Conservation (phyloP, 2,888 invertebrate genomes). For the Lysandra bellargus region DNA sequence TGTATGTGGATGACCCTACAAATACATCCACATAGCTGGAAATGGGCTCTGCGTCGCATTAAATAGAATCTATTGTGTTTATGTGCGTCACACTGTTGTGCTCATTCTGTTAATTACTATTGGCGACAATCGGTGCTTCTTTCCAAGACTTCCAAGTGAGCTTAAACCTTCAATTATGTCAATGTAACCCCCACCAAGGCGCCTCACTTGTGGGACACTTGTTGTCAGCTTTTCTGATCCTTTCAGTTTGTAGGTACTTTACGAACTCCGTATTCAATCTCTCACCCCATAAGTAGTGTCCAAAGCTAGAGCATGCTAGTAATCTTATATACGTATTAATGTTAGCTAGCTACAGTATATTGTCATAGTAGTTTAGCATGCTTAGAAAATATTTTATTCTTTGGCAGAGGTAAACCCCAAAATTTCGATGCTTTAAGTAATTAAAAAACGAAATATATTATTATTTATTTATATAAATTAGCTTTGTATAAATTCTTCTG, state of each 20-base stretch:
- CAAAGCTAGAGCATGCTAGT: conserved; percentile 27
- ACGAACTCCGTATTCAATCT: conserved; percentile 20
- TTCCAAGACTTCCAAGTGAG: conserved; percentile 62
- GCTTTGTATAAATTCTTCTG: not conserved
- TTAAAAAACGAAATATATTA: not conserved
- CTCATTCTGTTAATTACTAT: conserved; percentile 63
- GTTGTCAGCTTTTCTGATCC: conserved; percentile 59
- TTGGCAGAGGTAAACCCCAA: not conserved
- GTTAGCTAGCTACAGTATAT: conserved; percentile 21
- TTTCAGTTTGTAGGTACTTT: conserved; percentile 37
- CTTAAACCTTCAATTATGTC: conserved; percentile 59
- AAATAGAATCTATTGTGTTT: conserved; percentile 75
- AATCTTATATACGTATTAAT: not conserved
- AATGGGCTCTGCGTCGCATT: conserved; percentile 65
- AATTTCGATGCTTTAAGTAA: conserved; percentile 1
- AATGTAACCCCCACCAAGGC: conserved; percentile 65
- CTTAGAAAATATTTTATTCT: conserved; percentile 7
- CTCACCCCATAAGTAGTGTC: conserved; percentile 21
- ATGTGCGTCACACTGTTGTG: conserved; percentile 79
- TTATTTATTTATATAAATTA: not conserved
- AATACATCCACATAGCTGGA: conserved; percentile 52
- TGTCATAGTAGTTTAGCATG: conserved; percentile 19
- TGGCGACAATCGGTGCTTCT: conserved; percentile 67
- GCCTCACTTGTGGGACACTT: conserved; percentile 79
- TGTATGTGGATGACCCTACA: conserved; percentile 42